Percentiles rank a stretch among this genome's conserved stretches.
Conservation (phyloP, 2,113 vertebrate species). For the Aspidoscelis tigris region DNA sequence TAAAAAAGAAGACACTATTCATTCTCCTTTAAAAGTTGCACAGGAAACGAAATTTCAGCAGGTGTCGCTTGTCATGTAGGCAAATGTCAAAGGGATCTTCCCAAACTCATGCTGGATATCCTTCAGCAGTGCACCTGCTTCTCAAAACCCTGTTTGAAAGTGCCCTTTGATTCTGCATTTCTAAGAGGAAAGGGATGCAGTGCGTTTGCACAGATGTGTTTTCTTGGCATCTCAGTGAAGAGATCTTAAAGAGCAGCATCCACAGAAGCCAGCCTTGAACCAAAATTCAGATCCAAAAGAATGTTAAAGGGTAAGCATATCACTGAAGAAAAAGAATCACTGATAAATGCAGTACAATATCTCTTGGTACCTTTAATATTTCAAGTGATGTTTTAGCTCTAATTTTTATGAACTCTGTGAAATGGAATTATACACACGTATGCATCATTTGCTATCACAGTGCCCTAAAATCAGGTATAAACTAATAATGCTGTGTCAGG, state of each 20-base stretch:
- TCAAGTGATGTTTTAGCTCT: conserved; percentile 37
- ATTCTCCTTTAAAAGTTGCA: no score
- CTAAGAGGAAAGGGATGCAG: background rate
- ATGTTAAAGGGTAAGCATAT: conserved; percentile 10
- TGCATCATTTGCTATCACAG: no score
- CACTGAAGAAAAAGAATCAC: conserved; percentile 20
- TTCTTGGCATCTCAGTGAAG: conserved; percentile 28
- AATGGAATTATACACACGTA: background rate
- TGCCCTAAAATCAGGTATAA: no score
- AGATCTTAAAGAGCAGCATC: conserved; percentile 51
- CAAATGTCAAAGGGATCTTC: no score
- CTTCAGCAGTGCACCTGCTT: background rate
- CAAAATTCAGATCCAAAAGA: conserved; percentile 49
- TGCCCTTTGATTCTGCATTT: conserved; percentile 39
- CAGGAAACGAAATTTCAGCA: no score
- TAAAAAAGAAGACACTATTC: no score
- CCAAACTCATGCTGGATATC: background rate
- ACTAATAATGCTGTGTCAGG: no score
- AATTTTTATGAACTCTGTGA: background rate
- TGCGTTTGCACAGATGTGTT: conserved; percentile 43
- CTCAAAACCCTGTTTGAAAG: background rate
- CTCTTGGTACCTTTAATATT: conserved; percentile 6
- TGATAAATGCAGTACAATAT: background rate
- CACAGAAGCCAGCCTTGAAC: conserved; percentile 15
- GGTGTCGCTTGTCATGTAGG: no score